These are phyloP conservation scores for Thumatha senex DNA, from an alignment of 2,888 invertebrate genomes.

Conservation along the genomic window DNA sequence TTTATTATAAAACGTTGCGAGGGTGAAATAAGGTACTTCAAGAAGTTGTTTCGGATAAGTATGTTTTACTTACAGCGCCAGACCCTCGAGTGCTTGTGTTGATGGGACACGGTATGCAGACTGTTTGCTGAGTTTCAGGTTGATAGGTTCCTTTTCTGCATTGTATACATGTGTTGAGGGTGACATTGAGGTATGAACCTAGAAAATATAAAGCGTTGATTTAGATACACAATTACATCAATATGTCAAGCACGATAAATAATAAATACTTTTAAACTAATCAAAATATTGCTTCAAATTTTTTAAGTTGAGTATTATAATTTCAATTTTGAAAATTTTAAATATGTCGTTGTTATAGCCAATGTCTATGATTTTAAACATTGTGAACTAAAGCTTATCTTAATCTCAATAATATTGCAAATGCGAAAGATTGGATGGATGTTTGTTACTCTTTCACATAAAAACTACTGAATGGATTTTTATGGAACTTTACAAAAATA, in stretches of 20 bases:
- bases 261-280: neutral
- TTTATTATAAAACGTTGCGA: constrained; percentile 27
- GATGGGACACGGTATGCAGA: constrained; percentile 93
- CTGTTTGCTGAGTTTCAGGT: constrained; percentile 93
- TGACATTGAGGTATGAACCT: constrained; percentile 93
- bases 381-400: too few species aligned
- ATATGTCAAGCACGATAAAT: too few species aligned
- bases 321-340: too few species aligned
- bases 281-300: neutral
- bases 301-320: too few species aligned
- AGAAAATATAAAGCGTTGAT: constrained; percentile 31
- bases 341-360: too few species aligned
- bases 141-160: constrained; percentile 97
- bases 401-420: too few species aligned
- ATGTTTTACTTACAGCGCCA: constrained; percentile 87
- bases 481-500: too few species aligned
- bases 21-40: constrained; percentile 7
- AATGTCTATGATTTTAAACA: constrained; percentile 9
- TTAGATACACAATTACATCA: neutral
- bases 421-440: too few species aligned
- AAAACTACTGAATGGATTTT: too few species aligned
- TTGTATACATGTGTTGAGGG: constrained; percentile 92
- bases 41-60: constrained; percentile 1
- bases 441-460: too few species aligned
- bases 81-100: constrained; percentile 94